Evolutionary conservation across 2,888 invertebrate genomes (phyloP), one percentile per base, ranked within the genome.

Genomic region (Polyommatus iphigenia): DNA sequence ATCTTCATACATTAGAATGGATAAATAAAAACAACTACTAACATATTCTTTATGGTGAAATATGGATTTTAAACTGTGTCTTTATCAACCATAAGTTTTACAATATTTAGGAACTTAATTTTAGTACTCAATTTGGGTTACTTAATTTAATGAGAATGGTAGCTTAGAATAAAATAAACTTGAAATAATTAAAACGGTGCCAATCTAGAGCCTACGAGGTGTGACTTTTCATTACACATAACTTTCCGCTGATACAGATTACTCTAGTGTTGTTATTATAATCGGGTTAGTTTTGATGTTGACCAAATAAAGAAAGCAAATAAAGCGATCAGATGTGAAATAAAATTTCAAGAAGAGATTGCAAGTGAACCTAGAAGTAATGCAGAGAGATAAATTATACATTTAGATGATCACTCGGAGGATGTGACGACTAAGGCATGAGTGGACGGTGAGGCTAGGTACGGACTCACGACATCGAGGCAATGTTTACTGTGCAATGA

Each of bases 381-480:
- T 88, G 88, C 85, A 82, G 54, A 79, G 82, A 86, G 84, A 83
- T 85, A 24, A 24, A 24, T 85, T 89, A 86, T 90, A 90, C 89
- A 89, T 84, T 85, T 82, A 85, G 82, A 83, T 84, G 87, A 83
- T 87, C 86, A 92, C 92, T 92, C 90, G 90, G 86, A 92, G 87
- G 86, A 93, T 93, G 92, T 85, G 89, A 90, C 88, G 82, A 90
- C 92, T 89, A 93, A 93, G 93, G 92, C 92, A 91, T 92, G 91
- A 87, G 89, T 88, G 89, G 85, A 88, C 87, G 82, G 86, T 89
- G 91, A 89, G 89, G 85, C 91, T 91, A 90, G 83, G 85, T 88
- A 90, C 87, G 89, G 91, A 90, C 91, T 90, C 89, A 89, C 89
- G 81, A 91, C 91, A 90, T 87, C 85, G 85, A 90, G 88, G 89